Conservation (phyloP, 2,113 vertebrate genomes). For the Mystacornis crossleyi region DNA sequence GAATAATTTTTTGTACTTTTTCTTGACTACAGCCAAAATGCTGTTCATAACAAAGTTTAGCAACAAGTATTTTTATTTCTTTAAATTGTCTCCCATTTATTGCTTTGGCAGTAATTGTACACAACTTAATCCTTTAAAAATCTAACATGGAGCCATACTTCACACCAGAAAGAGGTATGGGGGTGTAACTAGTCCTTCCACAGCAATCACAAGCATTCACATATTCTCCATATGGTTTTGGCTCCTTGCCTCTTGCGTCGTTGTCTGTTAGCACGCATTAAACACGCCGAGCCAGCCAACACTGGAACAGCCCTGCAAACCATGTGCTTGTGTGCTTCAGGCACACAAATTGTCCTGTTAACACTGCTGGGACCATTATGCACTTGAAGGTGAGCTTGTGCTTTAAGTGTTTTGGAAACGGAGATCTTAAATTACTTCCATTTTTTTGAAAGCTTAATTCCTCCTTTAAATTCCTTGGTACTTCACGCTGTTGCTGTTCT, state of each 20-base stretch:
- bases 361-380: not conserved
- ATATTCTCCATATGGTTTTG: not conserved
- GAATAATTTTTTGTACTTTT: not conserved
- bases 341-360: not conserved
- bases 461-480: not conserved
- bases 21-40: not conserved
- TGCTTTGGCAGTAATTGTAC: not conserved
- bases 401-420: not conserved
- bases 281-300: not conserved
- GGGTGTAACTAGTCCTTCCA: not conserved
- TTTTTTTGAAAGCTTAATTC: not conserved
- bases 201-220: not conserved
- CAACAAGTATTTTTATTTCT: not conserved
- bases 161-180: not conserved
- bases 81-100: not conserved
- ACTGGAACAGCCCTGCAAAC: not conserved
- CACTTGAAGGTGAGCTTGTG: not conserved
- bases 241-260: not conserved
- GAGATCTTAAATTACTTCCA: not conserved
- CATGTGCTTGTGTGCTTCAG: accelerated
- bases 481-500: not conserved
- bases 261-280: accelerated
- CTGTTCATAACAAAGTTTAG: not conserved
- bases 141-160: not conserved
- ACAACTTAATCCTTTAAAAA: not conserved